phyloP scores from a whole-genome alignment of 2,888 invertebrate species.

The Frankliniella fusca region DNA sequence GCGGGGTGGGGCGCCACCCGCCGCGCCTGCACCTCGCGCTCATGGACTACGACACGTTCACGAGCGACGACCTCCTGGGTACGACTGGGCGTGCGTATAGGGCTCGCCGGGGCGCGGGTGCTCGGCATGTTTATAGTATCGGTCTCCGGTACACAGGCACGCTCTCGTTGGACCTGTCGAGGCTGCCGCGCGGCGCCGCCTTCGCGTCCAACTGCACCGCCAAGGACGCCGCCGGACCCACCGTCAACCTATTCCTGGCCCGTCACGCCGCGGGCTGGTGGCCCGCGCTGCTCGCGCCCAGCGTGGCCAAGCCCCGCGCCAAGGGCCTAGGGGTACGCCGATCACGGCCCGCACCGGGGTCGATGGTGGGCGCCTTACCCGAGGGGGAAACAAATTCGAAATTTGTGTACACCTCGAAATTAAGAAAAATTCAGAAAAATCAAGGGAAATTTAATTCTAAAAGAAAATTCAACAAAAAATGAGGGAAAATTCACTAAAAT shows the following conservation, averaged over 20 bases:
- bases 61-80: constrained; percentile 75
- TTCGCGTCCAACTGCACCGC: constrained; percentile 49
- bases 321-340: neutral
- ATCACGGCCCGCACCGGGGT: no score
- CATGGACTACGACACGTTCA: constrained; percentile 74
- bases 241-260: constrained; percentile 60
- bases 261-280: constrained; percentile 63
- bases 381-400: no score
- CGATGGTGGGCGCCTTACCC: no score
- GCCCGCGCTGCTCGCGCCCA: constrained; percentile 47
- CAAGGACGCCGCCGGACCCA: constrained; percentile 46
- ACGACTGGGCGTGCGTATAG: constrained; percentile 37
- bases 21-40: constrained; percentile 71
- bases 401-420: no score
- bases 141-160: constrained; percentile 50
- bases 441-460: no score
- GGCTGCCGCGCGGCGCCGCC: constrained; percentile 55
- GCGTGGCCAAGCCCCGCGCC: neutral
- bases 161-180: constrained; percentile 57
- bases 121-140: no score
- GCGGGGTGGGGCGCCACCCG: constrained; percentile 45
- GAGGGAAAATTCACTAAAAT: no score
- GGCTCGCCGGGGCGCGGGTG: no score
- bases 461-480: no score
- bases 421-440: no score